Conservation (phyloP, 2,113 vertebrate genomes). For the Xenus cinereus region DNA sequence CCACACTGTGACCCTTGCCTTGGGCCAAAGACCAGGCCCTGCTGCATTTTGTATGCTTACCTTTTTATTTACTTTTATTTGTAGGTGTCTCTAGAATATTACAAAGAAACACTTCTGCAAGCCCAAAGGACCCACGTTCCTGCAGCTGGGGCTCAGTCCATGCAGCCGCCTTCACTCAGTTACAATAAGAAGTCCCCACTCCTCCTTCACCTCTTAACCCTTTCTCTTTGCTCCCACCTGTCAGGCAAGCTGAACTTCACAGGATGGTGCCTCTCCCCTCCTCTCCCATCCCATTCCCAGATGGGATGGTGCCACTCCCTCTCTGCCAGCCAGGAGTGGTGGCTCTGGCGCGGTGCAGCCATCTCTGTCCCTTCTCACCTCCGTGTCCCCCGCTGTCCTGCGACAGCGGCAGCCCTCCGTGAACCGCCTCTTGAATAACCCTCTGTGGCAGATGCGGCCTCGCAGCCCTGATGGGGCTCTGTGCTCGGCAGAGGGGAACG, state of each 20-base stretch:
- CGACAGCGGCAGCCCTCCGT: accelerated
- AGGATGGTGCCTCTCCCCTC: neutral
- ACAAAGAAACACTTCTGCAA: neutral
- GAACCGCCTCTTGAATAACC: neutral
- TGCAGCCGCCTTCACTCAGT: neutral
- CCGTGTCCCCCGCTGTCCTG: neutral
- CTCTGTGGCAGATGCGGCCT: neutral
- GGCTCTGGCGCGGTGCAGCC: neutral
- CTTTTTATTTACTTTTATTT: neutral
- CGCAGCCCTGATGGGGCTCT: neutral
- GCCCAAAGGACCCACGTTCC: neutral
- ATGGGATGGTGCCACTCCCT: no score
- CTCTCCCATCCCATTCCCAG: no score
- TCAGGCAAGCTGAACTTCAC: accelerated
- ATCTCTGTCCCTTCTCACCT: neutral
- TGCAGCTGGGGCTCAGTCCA: neutral
- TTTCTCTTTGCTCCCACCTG: neutral
- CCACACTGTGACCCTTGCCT: neutral
- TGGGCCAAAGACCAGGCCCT: neutral
- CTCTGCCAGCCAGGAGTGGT: accelerated
- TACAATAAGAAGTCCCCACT: no score
- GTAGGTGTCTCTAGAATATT: neutral
- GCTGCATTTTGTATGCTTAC: neutral
- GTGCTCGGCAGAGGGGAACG: constrained; percentile 10
- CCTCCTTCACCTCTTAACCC: neutral